Evolutionary conservation across 2,888 invertebrate species (phyloP).

Genomic region (Zaprionus bogoriensis): DNA sequence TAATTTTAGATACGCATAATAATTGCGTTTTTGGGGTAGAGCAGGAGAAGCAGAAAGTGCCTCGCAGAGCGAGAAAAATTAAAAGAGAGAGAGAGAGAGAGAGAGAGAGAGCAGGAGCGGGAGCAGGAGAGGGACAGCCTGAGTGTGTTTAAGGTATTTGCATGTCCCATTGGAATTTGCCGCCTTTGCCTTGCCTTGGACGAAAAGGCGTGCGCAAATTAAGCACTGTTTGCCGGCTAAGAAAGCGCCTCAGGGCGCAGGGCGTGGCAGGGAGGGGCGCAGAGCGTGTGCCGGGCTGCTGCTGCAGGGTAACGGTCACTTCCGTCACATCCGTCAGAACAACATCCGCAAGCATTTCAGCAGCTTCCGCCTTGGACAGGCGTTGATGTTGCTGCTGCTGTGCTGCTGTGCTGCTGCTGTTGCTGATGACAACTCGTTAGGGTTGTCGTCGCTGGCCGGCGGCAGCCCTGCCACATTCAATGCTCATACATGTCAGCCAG

Average conservation of each 20-base stretch:
- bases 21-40: conserved; percentile 47
- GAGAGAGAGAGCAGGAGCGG: neutral
- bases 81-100: neutral
- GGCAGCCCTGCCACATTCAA: conserved; percentile 22
- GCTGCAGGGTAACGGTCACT: conserved; percentile 37
- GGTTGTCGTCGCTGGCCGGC: conserved; percentile 36
- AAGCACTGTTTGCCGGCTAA: conserved; percentile 7
- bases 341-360: conserved; percentile 62
- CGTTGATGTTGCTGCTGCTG: conserved; percentile 18
- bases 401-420: neutral
- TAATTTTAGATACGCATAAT: conserved; percentile 74
- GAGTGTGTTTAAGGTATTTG: conserved; percentile 36
- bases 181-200: conserved; percentile 19
- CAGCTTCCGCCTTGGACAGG: conserved; percentile 46
- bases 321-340: conserved; percentile 56
- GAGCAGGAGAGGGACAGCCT: neutral
- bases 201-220: conserved; percentile 21
- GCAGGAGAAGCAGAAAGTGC: neutral
- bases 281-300: neutral
- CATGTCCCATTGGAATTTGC: conserved; percentile 40
- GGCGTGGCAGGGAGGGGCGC: neutral
- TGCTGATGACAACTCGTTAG: conserved; percentile 59
- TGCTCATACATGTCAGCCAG: neutral
- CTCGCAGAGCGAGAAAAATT: neutral
- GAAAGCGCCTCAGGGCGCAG: neutral